Evolutionary conservation across 1,140 invertebrate genomes (phyloP).

Genomic region (Pogonus chalceus): DNA sequence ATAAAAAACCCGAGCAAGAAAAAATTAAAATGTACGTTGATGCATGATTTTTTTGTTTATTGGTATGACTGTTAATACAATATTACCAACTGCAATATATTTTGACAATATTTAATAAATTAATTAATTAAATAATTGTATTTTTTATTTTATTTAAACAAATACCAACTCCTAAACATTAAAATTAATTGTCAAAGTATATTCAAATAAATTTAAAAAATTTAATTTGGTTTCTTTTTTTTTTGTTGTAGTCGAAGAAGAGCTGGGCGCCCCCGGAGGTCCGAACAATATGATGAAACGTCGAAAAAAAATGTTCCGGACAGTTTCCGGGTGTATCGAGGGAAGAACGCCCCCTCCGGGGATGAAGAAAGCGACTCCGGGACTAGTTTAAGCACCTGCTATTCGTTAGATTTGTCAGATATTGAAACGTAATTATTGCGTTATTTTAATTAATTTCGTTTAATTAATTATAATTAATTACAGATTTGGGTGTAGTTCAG

Average conservation of each 20-base stretch:
- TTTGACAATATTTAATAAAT: too few species aligned
- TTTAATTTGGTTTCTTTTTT: too few species aligned
- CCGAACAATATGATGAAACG: conserved; percentile 1
- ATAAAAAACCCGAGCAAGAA: conserved; percentile 12
- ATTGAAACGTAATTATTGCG: conserved; percentile 31
- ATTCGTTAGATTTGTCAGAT: conserved; percentile 30
- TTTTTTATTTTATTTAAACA: too few species aligned
- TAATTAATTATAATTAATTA: background rate
- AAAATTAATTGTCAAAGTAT: too few species aligned
- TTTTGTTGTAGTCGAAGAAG: conserved; percentile 23
- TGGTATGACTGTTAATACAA: too few species aligned
- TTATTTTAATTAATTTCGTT: conserved; percentile 9
- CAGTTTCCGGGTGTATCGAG: conserved; percentile 29
- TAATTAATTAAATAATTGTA: too few species aligned
- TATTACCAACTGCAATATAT: too few species aligned
- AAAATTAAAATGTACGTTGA: too few species aligned
- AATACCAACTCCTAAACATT: too few species aligned
- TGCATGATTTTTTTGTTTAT: too few species aligned
- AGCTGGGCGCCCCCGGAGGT: conserved; percentile 16
- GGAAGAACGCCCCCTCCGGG: conserved; percentile 26
- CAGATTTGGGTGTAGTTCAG: conserved; percentile 10
- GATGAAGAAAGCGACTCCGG: conserved; percentile 32
- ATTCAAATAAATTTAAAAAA: too few species aligned
- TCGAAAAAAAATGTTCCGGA: conserved; percentile 26
- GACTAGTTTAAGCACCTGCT: conserved; percentile 32